These are phyloP conservation scores for Cheiracanthium punctorium DNA, from an alignment of 2,888 invertebrate genomes.

Conservation along the genomic window DNA sequence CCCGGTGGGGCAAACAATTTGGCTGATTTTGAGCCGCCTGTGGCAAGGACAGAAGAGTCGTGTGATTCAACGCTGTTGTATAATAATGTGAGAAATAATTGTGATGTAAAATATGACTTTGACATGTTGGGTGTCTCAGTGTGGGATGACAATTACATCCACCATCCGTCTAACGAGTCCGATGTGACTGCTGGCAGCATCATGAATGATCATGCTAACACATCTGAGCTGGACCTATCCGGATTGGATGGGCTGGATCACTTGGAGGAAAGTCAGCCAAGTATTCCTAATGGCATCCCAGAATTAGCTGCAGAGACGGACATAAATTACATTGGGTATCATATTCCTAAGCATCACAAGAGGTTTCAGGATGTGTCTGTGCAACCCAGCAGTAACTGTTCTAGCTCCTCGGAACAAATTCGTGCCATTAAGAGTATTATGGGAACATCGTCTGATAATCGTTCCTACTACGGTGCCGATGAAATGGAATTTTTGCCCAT, in stretches of 20 bases:
- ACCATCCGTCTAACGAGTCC: slow-evolving; percentile 54
- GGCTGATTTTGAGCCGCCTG: slow-evolving; percentile 72
- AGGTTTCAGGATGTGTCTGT: slow-evolving; percentile 79
- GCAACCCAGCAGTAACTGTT: slow-evolving; percentile 80
- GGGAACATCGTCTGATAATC: slow-evolving; percentile 79
- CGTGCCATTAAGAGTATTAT: slow-evolving; percentile 60
- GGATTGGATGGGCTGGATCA: slow-evolving; percentile 61
- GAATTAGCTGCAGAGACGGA: slow-evolving; percentile 21
- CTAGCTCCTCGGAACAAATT: slow-evolving; percentile 22
- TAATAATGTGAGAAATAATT: slow-evolving; percentile 46
- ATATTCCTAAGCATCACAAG: slow-evolving; percentile 37
- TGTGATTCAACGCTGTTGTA: slow-evolving; percentile 48
- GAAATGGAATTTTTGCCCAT: slow-evolving; percentile 29
- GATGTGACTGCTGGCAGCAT: slow-evolving; percentile 68
- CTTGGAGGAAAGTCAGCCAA: slow-evolving; percentile 34
- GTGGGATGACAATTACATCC: slow-evolving; percentile 64
- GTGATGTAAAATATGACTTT: slow-evolving; percentile 56
- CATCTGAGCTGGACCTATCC: slow-evolving; percentile 66
- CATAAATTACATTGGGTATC: slow-evolving; percentile 41
- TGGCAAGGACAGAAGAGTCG: slow-evolving; percentile 66
- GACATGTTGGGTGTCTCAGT: slow-evolving; percentile 44
- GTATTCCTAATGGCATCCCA: slow-evolving; percentile 56
- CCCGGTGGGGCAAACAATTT: slow-evolving; percentile 47
- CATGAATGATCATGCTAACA: slow-evolving; percentile 38
- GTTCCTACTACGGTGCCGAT: slow-evolving; percentile 37